Conservation (phyloP, 2,888 invertebrate genomes). For the Catocala fraxini region DNA sequence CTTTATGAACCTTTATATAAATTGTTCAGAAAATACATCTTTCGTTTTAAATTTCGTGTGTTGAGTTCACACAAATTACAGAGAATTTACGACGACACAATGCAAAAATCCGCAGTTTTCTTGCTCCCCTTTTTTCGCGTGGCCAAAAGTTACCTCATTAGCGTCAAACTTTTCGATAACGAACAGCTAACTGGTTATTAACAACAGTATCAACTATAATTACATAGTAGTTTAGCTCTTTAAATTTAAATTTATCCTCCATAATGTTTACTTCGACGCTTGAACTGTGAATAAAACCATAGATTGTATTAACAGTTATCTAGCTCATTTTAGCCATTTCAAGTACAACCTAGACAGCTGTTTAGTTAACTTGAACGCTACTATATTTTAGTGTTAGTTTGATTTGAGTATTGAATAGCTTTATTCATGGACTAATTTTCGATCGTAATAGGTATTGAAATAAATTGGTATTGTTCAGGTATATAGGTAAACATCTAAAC, state of each 20-base stretch:
- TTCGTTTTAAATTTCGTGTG: too few relatives aligned
- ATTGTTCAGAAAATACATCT: too few relatives aligned
- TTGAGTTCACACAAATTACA: conserved; percentile 1
- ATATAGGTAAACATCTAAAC: too few relatives aligned
- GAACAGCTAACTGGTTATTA: conserved; percentile 62
- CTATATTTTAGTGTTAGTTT: conserved; percentile 14
- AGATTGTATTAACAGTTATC: conserved; percentile 36
- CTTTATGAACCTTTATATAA: too few relatives aligned
- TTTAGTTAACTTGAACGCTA: conserved; percentile 1
- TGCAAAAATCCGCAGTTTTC: conserved; percentile 30
- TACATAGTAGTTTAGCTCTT: conserved; percentile 37
- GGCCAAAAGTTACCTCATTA: conserved; percentile 66
- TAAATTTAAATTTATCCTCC: conserved; percentile 32
- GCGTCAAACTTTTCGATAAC: conserved; percentile 67
- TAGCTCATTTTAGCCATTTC: conserved; percentile 9
- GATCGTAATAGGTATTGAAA: neutral
- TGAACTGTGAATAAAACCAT: conserved; percentile 34
- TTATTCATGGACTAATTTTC: conserved; percentile 17
- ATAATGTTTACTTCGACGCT: conserved; percentile 30
- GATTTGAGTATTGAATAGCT: conserved; percentile 10
- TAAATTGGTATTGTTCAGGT: too few relatives aligned
- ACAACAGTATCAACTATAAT: conserved; percentile 50
- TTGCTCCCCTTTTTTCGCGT: conserved; percentile 56
- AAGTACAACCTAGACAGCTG: neutral
- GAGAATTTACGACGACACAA: conserved; percentile 11